Evolutionary conservation across 2,797 vertebrate species (phyloP).

Genomic region (Gallinago solitaria): DNA sequence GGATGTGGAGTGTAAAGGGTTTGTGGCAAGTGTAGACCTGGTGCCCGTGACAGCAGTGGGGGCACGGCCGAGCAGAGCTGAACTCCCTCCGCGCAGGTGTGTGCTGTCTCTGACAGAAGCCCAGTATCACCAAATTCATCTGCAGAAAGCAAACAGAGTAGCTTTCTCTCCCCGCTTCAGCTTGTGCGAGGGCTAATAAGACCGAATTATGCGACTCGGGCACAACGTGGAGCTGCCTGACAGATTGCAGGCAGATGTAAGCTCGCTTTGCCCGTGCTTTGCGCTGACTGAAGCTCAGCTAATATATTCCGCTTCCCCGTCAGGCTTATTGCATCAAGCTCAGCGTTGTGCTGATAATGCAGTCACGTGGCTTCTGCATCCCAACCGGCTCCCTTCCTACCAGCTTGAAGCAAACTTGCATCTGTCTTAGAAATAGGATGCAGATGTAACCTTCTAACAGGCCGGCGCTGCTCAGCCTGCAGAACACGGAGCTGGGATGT

Average conservation of each 20-base stretch:
- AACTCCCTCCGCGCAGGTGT: not conserved
- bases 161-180: conserved; percentile 6
- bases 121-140: not conserved
- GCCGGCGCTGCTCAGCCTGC: not conserved
- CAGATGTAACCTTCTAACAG: not conserved
- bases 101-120: not conserved
- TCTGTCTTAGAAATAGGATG: not conserved
- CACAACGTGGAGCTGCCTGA: conserved; percentile 32
- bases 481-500: not conserved
- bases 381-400: not conserved
- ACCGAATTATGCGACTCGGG: not conserved
- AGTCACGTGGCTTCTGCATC: conserved; percentile 2
- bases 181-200: conserved; percentile 25
- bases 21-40: not conserved
- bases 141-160: not conserved
- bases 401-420: conserved; percentile 44
- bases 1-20: not conserved
- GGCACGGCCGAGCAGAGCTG: not conserved
- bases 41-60: not conserved
- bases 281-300: conserved; percentile 40
- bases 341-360: conserved; percentile 40
- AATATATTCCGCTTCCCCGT: conserved; percentile 33
- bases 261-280: conserved; percentile 35
- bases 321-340: conserved; percentile 41
- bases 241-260: conserved; percentile 64